Evolutionary conservation across 2,797 vertebrate species (phyloP), one percentile per base, ranked within the genome.

Genomic region (Pelodytes ibericus): DNA sequence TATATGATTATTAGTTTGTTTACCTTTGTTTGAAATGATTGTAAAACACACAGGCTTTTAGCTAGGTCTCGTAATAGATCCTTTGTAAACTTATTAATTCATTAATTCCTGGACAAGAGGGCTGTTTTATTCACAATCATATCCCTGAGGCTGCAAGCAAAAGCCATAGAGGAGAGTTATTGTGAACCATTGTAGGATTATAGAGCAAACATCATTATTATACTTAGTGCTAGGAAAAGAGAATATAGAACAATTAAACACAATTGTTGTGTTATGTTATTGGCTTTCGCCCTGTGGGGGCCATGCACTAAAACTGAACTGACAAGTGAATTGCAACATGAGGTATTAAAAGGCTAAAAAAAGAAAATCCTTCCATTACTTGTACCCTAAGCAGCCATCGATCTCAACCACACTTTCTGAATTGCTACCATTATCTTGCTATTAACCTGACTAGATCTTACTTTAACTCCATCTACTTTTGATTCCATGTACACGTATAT

Each of bases 11-110:
- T 67, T 62, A 72, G 39, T 66, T 16, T 72, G 62, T 72, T 72
- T 77, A 30, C 62, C 67, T 67, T 29, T 49, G 33, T 65, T 64
- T 71, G 64, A 64, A 71, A 65, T 63, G 49, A 9, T 26, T 33
- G 33, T 39, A 72, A 67, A 72, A 22, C 62, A 77, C 72, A 77
- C 53, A 77, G 29, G 33, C 16, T 39, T 27, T 13, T 53, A 13
- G 30, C 11, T 27, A 30, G 61, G 24, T 72, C 69, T 60, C 20
- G 62, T 77, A 66, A 77, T 67, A 66, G 69, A 59, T 66, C 69
- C 75, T 72, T 36, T 60, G 56, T 60, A 66, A 77, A 72, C 69
- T 10, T 60, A 66, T 71, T 66, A 66, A 51, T 77, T 72, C n/a
- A 18, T 56, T 61, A 6, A 29, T 49, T 66, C 31, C 7, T 77